A percentile compares a stretch with the other conserved stretches of the same genome.
Evolutionary conservation across 2,888 invertebrate genomes (phyloP).

Genomic region (Aphrophora alni): DNA sequence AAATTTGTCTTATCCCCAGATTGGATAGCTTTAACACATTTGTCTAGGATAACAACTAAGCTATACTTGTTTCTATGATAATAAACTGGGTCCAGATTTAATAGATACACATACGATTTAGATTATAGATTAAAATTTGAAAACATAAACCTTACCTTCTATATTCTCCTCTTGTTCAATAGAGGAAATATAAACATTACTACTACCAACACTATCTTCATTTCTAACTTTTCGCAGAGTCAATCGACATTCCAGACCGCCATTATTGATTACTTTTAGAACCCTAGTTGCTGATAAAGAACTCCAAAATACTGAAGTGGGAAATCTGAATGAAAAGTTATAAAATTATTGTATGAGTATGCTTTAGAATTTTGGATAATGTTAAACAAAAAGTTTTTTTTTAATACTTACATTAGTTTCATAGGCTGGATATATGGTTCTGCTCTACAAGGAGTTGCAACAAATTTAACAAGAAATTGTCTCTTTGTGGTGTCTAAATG

Average conservation of each 20-base stretch:
- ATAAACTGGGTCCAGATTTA: too few relatives aligned
- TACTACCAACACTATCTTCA: not conserved
- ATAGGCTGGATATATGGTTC: not conserved
- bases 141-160: not conserved
- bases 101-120: too few relatives aligned
- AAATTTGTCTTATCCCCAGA: too few relatives aligned
- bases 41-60: too few relatives aligned
- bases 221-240: not conserved
- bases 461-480: not conserved
- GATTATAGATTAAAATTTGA: too few relatives aligned
- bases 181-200: not conserved
- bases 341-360: too few relatives aligned
- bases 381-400: too few relatives aligned
- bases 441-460: not conserved
- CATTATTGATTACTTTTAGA: not conserved
- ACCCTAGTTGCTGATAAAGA: not conserved
- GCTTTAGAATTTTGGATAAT: too few relatives aligned
- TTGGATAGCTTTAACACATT: too few relatives aligned
- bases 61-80: too few relatives aligned
- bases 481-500: not conserved
- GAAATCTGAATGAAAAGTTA: not conserved
- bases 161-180: not conserved
- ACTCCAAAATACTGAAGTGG: not conserved
- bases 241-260: not conserved
- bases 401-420: not conserved